Percentiles rank a stretch among this genome's conserved stretches.
These are phyloP conservation scores for Gobius niger DNA, from an alignment of 2,113 vertebrate species.

Conservation along the genomic window DNA sequence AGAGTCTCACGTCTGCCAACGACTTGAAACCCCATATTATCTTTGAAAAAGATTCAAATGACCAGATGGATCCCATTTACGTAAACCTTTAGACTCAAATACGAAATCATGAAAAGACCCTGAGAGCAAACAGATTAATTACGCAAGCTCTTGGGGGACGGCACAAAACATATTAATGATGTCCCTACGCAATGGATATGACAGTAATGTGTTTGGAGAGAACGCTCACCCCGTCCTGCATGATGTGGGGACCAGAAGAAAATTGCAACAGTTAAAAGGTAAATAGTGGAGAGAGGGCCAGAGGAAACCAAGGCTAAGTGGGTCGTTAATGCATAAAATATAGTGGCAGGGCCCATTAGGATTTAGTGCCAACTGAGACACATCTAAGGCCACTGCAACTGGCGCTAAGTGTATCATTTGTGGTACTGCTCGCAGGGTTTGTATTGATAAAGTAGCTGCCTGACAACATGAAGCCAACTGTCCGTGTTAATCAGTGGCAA, in stretches of 20 bases:
- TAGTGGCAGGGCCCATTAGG: conserved; percentile 35
- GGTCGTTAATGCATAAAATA: conserved; percentile 63
- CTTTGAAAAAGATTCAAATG: neutral
- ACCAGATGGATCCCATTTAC: neutral
- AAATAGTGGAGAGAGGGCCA: conserved; percentile 46
- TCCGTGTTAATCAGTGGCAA: neutral
- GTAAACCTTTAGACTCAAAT: neutral
- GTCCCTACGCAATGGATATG: conserved; percentile 27
- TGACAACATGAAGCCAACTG: conserved; percentile 35
- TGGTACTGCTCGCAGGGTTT: conserved; percentile 36
- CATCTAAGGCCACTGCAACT: conserved; percentile 20
- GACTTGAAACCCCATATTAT: neutral
- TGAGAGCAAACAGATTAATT: conserved; percentile 18
- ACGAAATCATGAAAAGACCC: neutral
- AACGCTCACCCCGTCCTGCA: conserved; percentile 3
- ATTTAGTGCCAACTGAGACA: conserved; percentile 41
- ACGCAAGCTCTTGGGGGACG: conserved; percentile 14
- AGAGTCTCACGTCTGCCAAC: no score
- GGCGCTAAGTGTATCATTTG: conserved; percentile 53
- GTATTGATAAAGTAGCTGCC: conserved; percentile 49
- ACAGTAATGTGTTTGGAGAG: conserved; percentile 42
- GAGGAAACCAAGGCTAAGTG: conserved; percentile 51
- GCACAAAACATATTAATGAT: conserved; percentile 31
- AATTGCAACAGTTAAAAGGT: conserved; percentile 36
- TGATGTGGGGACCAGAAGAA: conserved; percentile 11